phyloP scores from a whole-genome alignment of 2,797 vertebrate species.

The Rallus crepitans region DNA sequence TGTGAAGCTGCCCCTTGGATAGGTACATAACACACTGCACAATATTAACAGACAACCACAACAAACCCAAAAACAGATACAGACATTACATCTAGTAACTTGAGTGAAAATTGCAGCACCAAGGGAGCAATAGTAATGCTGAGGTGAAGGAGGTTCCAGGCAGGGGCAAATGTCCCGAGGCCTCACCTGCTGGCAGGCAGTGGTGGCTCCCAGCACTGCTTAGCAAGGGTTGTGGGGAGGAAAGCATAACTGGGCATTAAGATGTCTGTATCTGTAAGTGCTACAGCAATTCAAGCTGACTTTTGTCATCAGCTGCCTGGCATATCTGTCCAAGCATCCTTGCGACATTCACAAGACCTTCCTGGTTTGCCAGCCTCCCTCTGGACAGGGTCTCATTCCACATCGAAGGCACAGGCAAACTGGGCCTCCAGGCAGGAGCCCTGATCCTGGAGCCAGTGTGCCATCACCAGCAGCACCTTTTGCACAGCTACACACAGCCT shows the following conservation, averaged over 20 bases:
- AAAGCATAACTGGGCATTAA: background rate
- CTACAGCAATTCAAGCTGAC: accelerated
- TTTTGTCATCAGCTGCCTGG: accelerated
- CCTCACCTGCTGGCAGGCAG: background rate
- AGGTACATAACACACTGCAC: background rate
- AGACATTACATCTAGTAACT: background rate
- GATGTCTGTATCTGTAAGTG: background rate
- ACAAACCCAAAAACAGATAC: accelerated
- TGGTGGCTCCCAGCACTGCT: accelerated
- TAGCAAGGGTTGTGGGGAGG: background rate
- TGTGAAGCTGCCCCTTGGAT: background rate
- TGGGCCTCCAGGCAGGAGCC: accelerated
- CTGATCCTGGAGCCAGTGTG: accelerated
- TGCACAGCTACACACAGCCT: accelerated
- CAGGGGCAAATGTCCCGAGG: background rate
- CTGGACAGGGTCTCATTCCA: accelerated
- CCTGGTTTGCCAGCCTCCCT: accelerated
- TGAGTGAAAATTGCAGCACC: background rate
- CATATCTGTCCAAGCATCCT: background rate
- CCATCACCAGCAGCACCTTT: accelerated
- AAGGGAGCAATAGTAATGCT: background rate
- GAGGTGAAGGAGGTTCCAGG: background rate
- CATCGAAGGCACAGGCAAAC: accelerated
- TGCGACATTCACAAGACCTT: accelerated
- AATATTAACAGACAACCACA: accelerated